Conservation (phyloP, 92 coral and sea anemone species). For the Pocillopora meandrina region DNA sequence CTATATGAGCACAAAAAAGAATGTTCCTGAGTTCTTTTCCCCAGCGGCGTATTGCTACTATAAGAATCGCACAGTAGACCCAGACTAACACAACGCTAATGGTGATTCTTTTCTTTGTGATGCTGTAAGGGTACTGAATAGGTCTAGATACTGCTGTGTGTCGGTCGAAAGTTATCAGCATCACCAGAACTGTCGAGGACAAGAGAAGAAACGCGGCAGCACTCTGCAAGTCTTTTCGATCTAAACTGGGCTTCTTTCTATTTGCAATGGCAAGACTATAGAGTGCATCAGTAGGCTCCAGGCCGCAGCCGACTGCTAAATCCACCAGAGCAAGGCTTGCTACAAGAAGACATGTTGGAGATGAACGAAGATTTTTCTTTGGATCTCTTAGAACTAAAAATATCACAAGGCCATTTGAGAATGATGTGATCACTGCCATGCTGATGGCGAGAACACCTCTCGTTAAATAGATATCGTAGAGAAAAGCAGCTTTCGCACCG, state of each 20-base stretch:
- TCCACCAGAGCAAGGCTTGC: conserved; percentile 72
- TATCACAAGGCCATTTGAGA: conserved; percentile 71
- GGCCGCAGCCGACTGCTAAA: conserved; percentile 60
- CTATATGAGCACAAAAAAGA: conserved; percentile 68
- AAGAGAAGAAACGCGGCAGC: conserved; percentile 67
- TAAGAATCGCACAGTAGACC: conserved; percentile 49
- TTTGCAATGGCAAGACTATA: conserved; percentile 43
- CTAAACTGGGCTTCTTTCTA: conserved; percentile 32
- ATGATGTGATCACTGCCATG: conserved; percentile 59
- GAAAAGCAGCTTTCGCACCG: neutral
- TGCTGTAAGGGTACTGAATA: conserved; percentile 35
- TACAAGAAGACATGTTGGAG: conserved; percentile 62
- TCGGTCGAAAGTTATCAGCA: conserved; percentile 69
- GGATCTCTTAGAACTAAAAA: conserved; percentile 63
- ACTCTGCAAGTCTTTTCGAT: conserved; percentile 57
- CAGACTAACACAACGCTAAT: conserved; percentile 40
- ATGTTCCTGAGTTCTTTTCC: conserved; percentile 57
- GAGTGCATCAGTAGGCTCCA: conserved; percentile 70
- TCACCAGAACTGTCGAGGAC: conserved; percentile 62
- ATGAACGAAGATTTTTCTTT: conserved; percentile 55
- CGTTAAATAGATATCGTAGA: conserved; percentile 48
- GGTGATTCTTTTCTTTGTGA: conserved; percentile 47
- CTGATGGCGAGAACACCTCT: conserved; percentile 60
- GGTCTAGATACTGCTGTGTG: conserved; percentile 61
- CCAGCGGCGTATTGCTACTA: conserved; percentile 42